Conservation (phyloP, 2,888 invertebrate genomes). For the Eucera pruinosa region DNA sequence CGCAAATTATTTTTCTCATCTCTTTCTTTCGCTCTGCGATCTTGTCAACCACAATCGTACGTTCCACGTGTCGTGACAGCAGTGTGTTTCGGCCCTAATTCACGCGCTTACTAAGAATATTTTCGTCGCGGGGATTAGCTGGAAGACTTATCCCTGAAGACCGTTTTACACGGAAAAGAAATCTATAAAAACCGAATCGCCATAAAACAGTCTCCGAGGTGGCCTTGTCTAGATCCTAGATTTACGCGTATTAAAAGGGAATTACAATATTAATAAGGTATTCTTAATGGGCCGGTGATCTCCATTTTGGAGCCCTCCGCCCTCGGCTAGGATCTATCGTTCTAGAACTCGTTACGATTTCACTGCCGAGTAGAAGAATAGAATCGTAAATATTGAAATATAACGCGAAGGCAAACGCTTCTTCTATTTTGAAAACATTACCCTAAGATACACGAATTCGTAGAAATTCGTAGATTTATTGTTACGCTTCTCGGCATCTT, state of each 20-base stretch:
- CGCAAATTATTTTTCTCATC: no score
- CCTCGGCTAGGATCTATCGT: constrained; percentile 49
- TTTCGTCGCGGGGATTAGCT: not conserved
- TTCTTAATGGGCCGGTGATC: constrained; percentile 69
- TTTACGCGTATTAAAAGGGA: constrained; percentile 79
- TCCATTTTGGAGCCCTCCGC: constrained; percentile 49
- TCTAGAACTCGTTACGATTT: constrained; percentile 63
- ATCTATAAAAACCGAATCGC: constrained; percentile 59
- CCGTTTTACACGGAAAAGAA: constrained; percentile 34
- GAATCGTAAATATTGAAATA: constrained; percentile 65
- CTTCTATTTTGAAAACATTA: constrained; percentile 29
- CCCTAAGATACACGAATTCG: not conserved
- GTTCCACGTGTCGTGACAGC: no score
- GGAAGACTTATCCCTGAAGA: not conserved
- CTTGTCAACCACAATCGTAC: no score
- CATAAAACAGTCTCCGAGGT: constrained; percentile 76
- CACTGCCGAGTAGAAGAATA: constrained; percentile 14
- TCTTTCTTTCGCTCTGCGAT: no score
- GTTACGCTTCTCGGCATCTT: not conserved
- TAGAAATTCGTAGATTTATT: not conserved
- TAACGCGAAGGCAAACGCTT: constrained; percentile 51
- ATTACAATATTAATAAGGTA: constrained; percentile 81
- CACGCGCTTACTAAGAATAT: not conserved
- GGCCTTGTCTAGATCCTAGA: constrained; percentile 78
- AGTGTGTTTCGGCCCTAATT: not conserved